Evolutionary conservation across 2,797 vertebrate genomes (phyloP).

Genomic region (Lepidocolaptes lacrymiger): DNA sequence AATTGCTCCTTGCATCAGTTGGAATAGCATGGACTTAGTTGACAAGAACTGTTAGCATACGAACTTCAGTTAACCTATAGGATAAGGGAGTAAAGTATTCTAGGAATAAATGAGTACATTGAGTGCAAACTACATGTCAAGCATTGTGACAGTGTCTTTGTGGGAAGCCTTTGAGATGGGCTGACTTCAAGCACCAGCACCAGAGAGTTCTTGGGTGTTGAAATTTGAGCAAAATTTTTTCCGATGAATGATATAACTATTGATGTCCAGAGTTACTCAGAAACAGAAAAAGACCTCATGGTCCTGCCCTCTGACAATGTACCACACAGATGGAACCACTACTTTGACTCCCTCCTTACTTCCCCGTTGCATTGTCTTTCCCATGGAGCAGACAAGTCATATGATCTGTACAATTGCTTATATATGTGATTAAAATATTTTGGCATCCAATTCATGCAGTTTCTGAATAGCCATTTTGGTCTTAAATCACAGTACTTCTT

Average conservation of each 20-base stretch:
- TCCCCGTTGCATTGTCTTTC: background rate
- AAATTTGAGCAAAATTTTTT: background rate
- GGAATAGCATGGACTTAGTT: background rate
- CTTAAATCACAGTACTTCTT: background rate
- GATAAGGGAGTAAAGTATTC: background rate
- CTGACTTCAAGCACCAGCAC: background rate
- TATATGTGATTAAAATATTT: background rate
- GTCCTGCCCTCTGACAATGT: background rate
- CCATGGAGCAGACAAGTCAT: fast-evolving
- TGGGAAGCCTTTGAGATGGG: background rate
- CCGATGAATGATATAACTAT: background rate
- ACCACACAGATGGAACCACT: background rate
- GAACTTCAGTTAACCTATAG: background rate
- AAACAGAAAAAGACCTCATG: background rate
- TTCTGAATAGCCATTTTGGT: background rate
- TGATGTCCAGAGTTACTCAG: background rate
- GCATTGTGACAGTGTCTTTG: background rate
- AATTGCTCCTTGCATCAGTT: background rate
- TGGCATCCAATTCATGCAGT: background rate
- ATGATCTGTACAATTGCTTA: background rate
- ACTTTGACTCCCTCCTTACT: background rate
- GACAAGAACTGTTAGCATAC: background rate
- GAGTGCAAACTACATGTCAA: background rate
- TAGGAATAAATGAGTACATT: background rate
- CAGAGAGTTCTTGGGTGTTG: background rate